These are phyloP conservation scores for Passer montanus DNA, from an alignment of 2,113 vertebrate species.

Conservation along the genomic window DNA sequence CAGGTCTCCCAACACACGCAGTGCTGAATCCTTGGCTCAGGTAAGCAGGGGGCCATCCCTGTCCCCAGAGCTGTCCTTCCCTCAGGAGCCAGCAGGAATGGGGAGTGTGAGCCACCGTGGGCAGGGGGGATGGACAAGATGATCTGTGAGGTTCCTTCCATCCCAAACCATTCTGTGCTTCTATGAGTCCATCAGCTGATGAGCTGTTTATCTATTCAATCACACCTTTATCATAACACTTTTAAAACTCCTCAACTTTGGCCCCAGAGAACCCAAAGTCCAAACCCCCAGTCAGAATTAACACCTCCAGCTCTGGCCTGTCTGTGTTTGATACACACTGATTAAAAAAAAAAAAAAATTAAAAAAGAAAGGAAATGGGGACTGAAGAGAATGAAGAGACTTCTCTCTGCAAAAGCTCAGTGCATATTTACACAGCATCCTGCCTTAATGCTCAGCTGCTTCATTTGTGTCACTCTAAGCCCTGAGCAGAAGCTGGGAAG, in stretches of 20 bases:
- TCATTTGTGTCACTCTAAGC: slow-evolving; percentile 49
- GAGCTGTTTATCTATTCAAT: neutral
- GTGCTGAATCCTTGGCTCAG: neutral
- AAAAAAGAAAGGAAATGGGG: neutral
- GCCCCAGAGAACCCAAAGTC: neutral
- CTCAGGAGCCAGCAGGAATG: accelerated
- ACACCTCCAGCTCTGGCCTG: neutral
- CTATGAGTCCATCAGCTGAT: neutral
- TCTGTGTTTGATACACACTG: neutral
- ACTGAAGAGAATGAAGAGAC: slow-evolving; percentile 35
- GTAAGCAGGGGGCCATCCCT: neutral
- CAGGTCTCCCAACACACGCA: neutral
- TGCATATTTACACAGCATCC: slow-evolving; percentile 43
- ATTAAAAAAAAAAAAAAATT: neutral
- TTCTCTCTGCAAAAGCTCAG: slow-evolving; percentile 16
- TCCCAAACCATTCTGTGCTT: neutral
- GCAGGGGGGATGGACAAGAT: neutral
- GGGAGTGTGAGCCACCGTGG: neutral
- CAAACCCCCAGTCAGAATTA: neutral
- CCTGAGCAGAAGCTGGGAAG: neutral
- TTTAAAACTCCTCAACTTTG: neutral
- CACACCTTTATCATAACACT: neutral
- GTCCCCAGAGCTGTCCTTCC: neutral
- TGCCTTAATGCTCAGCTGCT: slow-evolving; percentile 37
- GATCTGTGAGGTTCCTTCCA: neutral